A percentile compares a stretch with the other conserved stretches of the same genome.
These are phyloP conservation scores for Crossocerus cetratus DNA, from an alignment of 2,888 invertebrate species.

Conservation along the genomic window DNA sequence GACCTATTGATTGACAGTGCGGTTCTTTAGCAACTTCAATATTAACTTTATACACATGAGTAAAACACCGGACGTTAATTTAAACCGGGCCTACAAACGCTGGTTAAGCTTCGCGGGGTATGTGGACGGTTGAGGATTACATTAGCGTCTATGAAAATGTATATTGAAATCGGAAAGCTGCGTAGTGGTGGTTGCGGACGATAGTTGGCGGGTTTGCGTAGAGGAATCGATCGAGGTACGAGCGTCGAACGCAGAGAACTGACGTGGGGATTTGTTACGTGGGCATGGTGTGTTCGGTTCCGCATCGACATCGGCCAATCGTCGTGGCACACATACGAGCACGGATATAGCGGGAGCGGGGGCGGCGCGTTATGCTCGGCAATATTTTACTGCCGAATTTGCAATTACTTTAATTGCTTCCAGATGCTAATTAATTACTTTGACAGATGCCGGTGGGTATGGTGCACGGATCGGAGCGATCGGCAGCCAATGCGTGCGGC, in stretches of 20 bases:
- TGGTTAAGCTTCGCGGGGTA: no score
- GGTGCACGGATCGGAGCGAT: conserved; percentile 62
- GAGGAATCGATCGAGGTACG: conserved; percentile 32
- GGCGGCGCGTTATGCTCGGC: conserved; percentile 30
- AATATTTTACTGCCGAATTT: conserved; percentile 68
- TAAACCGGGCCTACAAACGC: no score
- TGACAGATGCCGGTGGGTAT: conserved; percentile 70
- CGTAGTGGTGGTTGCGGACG: background rate
- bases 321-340: background rate
- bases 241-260: conserved; percentile 45
- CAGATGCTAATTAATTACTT: conserved; percentile 74
- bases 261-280: conserved; percentile 52
- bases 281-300: conserved; percentile 10
- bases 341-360: no score
- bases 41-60: no score
- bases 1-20: background rate
- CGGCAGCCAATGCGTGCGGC: conserved; percentile 52
- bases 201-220: background rate
- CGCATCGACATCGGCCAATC: conserved; percentile 7
- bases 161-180: background rate
- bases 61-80: no score
- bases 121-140: no score
- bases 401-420: conserved; percentile 73
- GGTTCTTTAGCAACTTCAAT: background rate
- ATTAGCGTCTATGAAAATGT: background rate